Base-by-base conservation (phyloP, 2,888 invertebrate species). In the Spicauda simplicius region DNA sequence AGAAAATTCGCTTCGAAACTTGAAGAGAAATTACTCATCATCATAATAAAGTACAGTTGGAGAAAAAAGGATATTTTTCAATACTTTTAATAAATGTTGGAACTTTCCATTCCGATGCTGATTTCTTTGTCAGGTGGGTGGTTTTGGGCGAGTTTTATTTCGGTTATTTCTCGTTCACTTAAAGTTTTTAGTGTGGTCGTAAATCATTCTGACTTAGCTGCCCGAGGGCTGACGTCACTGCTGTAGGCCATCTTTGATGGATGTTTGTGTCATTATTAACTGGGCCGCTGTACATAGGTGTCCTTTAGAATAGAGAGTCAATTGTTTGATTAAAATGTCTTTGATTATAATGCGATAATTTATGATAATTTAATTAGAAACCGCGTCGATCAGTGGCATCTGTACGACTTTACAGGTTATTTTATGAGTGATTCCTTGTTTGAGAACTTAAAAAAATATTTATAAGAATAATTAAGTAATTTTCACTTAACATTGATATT, bases 131-230 rank as follows among this genome's bases (percentile, higher is more conserved):
- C 14, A 41, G 41, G 41, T 12, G 41, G 41, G 41, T 14, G 41
- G 41, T 41, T 41, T 14, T 41, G 12, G 14, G 41, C 4, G 25
- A 25, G 41, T 41, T 60, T 59, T 33, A 60, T 60, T 64, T 64
- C 52, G 52, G 57, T 33, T 57, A 37, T 64, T 57, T 16, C 33
- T 56, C 48, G 33, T 64, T 52, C 57, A 33, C 57, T 56, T 55
- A 50, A 56, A 64, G 64, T 64, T 64, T 64, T 64, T 64, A 64
- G 25, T 25, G 25, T 25, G 25, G 64, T 57, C 57, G 57, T 64
- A 64, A 64, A 64, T 64, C 64, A 64, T 52, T 57, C 37, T 52
- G 64, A 64, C 57, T 50, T 48, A 52, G 20, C 57, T 25, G 64
- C 33, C 56, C 50, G 33, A 52, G 64, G 45, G 48, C 41, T 48